Evolutionary conservation across 2,888 invertebrate species (phyloP).

Genomic region (Rhagium mordax): DNA sequence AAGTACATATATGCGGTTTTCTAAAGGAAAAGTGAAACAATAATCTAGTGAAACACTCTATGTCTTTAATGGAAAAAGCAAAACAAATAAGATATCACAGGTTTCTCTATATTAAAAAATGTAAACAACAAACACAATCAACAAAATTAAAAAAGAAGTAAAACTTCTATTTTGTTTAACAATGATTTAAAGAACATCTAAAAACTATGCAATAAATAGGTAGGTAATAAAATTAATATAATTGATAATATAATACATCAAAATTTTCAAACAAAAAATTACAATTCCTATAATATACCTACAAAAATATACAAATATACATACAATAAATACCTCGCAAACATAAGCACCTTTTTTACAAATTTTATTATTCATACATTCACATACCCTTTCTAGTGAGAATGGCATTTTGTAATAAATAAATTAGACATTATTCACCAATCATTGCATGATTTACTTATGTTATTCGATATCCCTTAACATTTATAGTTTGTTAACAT

Average conservation of each 20-base stretch:
- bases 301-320: slow-evolving; percentile 44
- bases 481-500: not conserved
- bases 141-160: slow-evolving; percentile 23
- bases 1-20: too few species aligned
- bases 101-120: slow-evolving; percentile 61
- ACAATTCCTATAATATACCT: slow-evolving; percentile 38
- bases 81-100: slow-evolving; percentile 67
- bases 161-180: slow-evolving; percentile 14
- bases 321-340: slow-evolving; percentile 24
- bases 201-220: slow-evolving; percentile 21
- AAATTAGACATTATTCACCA: not conserved
- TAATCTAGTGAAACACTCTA: slow-evolving; percentile 20
- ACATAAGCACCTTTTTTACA: slow-evolving; percentile 19
- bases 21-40: slow-evolving; percentile 3
- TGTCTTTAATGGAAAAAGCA: slow-evolving; percentile 59
- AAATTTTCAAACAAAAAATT: slow-evolving; percentile 42
- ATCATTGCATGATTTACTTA: not conserved
- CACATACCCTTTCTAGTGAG: not conserved
- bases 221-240: slow-evolving; percentile 10
- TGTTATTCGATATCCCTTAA: not conserved
- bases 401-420: not conserved
- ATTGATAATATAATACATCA: slow-evolving; percentile 35
- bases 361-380: not conserved
- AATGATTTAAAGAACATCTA: slow-evolving; percentile 34
- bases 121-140: slow-evolving; percentile 21